Evolutionary conservation across 2,888 invertebrate species (phyloP), one percentile per base, ranked within the genome.

Genomic region (Cyaniris semiargus): DNA sequence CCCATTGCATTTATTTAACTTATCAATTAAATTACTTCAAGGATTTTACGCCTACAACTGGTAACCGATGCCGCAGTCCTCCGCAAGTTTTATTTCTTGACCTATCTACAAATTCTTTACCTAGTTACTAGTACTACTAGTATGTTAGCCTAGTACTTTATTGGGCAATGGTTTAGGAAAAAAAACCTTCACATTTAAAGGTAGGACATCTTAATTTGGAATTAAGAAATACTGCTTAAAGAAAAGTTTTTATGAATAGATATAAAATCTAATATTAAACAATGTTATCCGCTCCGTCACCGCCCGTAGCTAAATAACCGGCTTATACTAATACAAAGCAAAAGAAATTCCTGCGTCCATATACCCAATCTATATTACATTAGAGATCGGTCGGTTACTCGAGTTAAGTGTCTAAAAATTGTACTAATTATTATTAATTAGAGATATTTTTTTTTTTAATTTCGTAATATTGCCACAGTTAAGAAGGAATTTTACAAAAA

Each of bases 401-500:
- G 79, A 80, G 79, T 74, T 77, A 78, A 77, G 77, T 81, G 82
- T 82, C 86, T 86, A 90, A 92, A 88, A 90, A 93, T 91, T 91
- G 91, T 91, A 90, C 91, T 92, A 92, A 88, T 84, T 86, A 85
- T 84, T 86, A 85, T 86, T 86, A 88, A 88, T 88, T 89, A 90
- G 85, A 90, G 89, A 88, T 88, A 88, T 86, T 87, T 89, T 90
- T 44, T 90, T 44, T 90, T 84, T 89, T 90, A 88, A 87, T 88
- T 89, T 88, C 84, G 88, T 90, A 88, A 91, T 93, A 93, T 93
- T 93, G 93, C 93, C 92, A 90, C 88, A 88, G 90, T 89, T 90
- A 89, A 88, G 89, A 91, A 86, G 88, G 89, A 91, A 91, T 91
- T 92, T 89, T 93, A 93, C 91, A 93, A 93, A 93, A 93, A 93